Evolutionary conservation across 2,888 invertebrate species (phyloP).

Genomic region (Tetheella fluctuosa): DNA sequence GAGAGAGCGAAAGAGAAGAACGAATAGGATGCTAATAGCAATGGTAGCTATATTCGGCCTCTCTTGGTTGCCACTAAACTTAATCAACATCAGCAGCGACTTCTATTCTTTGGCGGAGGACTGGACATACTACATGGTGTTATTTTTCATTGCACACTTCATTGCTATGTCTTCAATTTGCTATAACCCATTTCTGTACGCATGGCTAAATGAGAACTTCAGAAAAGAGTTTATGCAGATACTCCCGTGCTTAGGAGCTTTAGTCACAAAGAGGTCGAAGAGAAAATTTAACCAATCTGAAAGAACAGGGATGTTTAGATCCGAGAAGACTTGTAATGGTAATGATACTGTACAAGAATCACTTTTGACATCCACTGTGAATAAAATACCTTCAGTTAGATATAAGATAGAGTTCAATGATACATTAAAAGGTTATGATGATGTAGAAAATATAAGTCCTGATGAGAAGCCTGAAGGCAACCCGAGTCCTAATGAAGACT

Average conservation of each 20-base stretch:
- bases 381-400: slow-evolving; percentile 73
- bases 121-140: slow-evolving; percentile 89
- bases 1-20: slow-evolving; percentile 90
- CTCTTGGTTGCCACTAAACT: slow-evolving; percentile 93
- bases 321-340: slow-evolving; percentile 78
- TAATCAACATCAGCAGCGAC: slow-evolving; percentile 90
- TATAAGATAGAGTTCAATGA: slow-evolving; percentile 76
- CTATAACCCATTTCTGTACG: slow-evolving; percentile 97
- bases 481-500: slow-evolving; percentile 75
- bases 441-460: slow-evolving; percentile 71
- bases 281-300: slow-evolving; percentile 74
- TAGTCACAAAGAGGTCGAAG: slow-evolving; percentile 70
- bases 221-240: slow-evolving; percentile 94
- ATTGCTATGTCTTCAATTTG: slow-evolving; percentile 97
- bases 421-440: slow-evolving; percentile 60
- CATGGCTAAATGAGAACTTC: slow-evolving; percentile 98
- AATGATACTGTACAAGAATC: slow-evolving; percentile 80
- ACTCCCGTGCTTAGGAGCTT: slow-evolving; percentile 85
- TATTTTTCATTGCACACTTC: slow-evolving; percentile 92
- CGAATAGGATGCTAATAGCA: slow-evolving; percentile 95
- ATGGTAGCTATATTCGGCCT: slow-evolving; percentile 95
- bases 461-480: slow-evolving; percentile 75
- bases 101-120: slow-evolving; percentile 85
- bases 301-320: slow-evolving; percentile 74
- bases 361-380: slow-evolving; percentile 71